Evolutionary conservation across 2,113 vertebrate genomes (phyloP).

Genomic region (Planiliza haematocheilus): DNA sequence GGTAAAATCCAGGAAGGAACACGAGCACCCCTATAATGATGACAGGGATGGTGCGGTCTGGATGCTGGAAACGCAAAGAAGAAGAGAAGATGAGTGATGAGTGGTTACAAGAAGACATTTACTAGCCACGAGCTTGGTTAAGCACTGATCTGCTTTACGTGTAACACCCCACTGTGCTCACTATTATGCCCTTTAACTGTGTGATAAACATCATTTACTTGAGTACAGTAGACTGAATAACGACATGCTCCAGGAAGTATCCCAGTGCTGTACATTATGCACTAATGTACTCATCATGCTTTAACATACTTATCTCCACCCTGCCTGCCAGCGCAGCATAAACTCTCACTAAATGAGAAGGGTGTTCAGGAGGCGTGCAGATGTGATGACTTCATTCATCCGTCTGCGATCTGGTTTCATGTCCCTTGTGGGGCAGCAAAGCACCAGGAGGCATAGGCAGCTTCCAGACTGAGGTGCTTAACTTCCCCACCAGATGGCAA

Average conservation of each 20-base stretch:
- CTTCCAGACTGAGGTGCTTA: not conserved
- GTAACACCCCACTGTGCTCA: not conserved
- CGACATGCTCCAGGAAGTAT: constrained; percentile 5
- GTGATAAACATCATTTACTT: not conserved
- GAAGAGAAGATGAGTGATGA: not conserved
- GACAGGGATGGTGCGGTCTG: constrained; percentile 91
- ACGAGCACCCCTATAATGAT: constrained; percentile 94
- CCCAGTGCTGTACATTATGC: not conserved
- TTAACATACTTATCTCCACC: constrained; percentile 34
- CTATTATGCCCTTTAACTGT: not conserved
- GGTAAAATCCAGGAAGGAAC: constrained; percentile 96
- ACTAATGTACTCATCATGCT: constrained; percentile 27
- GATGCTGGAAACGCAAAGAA: constrained; percentile 81
- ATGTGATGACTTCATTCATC: constrained; percentile 50
- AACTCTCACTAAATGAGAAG: constrained; percentile 2
- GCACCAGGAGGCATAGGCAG: constrained; percentile 31
- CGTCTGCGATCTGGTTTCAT: constrained; percentile 39
- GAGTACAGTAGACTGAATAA: not conserved
- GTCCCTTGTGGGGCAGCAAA: not conserved
- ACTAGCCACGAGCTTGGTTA: not conserved
- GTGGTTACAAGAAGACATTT: no score
- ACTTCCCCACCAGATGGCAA: constrained; percentile 69
- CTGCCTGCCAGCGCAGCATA: constrained; percentile 1
- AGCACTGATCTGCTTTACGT: not conserved
- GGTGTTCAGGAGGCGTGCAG: constrained; percentile 6